These are phyloP conservation scores for Notocelia uddmanniana DNA, from an alignment of 2,888 invertebrate genomes.

Conservation along the genomic window DNA sequence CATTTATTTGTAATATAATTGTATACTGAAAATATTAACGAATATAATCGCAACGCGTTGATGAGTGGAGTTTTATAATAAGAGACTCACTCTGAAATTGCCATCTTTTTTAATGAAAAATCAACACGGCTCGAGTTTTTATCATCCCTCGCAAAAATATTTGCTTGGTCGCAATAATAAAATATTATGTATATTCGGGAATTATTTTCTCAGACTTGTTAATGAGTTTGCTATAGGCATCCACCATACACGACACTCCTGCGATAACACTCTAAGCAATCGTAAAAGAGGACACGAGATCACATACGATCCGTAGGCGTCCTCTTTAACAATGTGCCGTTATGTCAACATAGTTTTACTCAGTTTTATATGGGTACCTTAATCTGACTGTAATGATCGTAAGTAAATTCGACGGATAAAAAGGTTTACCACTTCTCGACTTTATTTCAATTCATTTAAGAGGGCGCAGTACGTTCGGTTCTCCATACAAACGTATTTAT, in stretches of 20 bases:
- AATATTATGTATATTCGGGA: not conserved
- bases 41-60: too few species aligned
- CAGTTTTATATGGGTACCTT: not conserved
- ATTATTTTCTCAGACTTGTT: too few species aligned
- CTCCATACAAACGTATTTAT: too few species aligned
- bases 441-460: not conserved
- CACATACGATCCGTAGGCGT: constrained; percentile 55
- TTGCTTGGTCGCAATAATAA: not conserved
- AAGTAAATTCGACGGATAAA: not conserved
- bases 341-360: not conserved
- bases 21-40: too few species aligned
- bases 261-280: constrained; percentile 39
- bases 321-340: not conserved
- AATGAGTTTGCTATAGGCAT: not conserved
- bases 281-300: constrained; percentile 62
- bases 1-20: not conserved
- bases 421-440: not conserved
- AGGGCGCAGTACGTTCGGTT: too few species aligned
- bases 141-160: too few species aligned
- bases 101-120: not conserved
- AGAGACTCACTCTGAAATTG: not conserved
- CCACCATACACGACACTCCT: constrained; percentile 1
- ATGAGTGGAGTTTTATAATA: not conserved
- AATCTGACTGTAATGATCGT: too few species aligned
- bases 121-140: not conserved